phyloP scores from a whole-genome alignment of 2,113 vertebrate species.

The Platichthys flesus region DNA sequence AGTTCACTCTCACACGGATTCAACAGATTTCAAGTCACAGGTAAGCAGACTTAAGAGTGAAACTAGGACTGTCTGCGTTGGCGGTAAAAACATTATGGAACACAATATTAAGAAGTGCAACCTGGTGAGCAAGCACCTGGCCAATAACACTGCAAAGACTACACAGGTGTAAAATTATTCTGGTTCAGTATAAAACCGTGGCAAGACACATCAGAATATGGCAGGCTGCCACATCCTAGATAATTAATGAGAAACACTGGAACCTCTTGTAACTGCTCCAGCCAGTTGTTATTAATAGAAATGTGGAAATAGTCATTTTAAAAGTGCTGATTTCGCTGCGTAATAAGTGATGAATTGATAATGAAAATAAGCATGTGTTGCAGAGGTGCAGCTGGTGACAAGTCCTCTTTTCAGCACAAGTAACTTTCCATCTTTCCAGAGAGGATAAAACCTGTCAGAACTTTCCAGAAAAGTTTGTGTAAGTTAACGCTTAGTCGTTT shows the following conservation, averaged over 20 bases:
- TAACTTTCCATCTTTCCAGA: too few relatives aligned
- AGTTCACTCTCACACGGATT: too few relatives aligned
- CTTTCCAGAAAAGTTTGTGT: background rate
- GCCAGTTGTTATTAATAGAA: background rate
- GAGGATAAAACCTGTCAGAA: too few relatives aligned
- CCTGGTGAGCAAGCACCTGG: too few relatives aligned
- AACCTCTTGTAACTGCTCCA: background rate
- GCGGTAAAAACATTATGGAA: too few relatives aligned
- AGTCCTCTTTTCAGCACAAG: background rate
- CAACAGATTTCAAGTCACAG: too few relatives aligned
- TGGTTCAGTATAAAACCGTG: background rate
- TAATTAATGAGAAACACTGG: background rate
- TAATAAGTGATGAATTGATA: background rate
- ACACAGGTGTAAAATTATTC: background rate
- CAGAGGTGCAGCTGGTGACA: background rate
- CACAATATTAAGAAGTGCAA: too few relatives aligned
- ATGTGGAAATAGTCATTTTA: background rate
- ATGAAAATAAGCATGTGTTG: background rate
- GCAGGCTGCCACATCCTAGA: background rate
- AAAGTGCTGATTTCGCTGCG: background rate
- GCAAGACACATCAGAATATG: background rate
- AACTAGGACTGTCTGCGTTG: too few relatives aligned
- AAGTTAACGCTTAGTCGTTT: slow-evolving; percentile 6
- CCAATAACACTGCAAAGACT: too few relatives aligned
- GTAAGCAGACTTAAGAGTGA: too few relatives aligned